Evolutionary conservation across 2,888 invertebrate species (phyloP).

Genomic region (Pterobdella sp.): DNA sequence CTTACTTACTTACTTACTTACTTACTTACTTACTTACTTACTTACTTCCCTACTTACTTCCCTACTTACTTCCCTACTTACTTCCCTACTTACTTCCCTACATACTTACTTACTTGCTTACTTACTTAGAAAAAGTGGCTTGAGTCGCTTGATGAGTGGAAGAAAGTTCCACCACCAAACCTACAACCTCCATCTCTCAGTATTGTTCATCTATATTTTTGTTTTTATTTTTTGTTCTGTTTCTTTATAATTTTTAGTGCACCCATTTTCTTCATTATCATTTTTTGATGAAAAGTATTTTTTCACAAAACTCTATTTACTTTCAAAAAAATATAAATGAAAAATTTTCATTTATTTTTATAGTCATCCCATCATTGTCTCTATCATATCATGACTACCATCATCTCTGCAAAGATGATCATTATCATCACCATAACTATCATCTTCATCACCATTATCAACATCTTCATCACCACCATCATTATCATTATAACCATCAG

Average conservation of each 20-base stretch:
- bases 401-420: background rate
- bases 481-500: background rate
- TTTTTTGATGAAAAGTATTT: background rate
- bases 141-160: conserved; percentile 71
- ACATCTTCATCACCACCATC: background rate
- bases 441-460: conserved; percentile 9
- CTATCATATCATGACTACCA: background rate
- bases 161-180: background rate
- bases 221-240: background rate
- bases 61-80: no score
- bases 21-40: no score
- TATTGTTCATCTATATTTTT: background rate
- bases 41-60: no score
- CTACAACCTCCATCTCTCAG: background rate
- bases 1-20: no score
- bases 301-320: background rate
- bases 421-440: background rate
- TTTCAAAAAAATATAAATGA: no score
- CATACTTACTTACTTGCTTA: no score
- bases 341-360: background rate
- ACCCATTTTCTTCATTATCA: background rate
- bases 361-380: background rate
- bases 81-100: no score
- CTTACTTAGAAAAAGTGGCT: conserved; percentile 80
- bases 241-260: background rate